Evolutionary conservation across 2,113 vertebrate genomes (phyloP).

Genomic region (Dendropsophus ebraccatus): DNA sequence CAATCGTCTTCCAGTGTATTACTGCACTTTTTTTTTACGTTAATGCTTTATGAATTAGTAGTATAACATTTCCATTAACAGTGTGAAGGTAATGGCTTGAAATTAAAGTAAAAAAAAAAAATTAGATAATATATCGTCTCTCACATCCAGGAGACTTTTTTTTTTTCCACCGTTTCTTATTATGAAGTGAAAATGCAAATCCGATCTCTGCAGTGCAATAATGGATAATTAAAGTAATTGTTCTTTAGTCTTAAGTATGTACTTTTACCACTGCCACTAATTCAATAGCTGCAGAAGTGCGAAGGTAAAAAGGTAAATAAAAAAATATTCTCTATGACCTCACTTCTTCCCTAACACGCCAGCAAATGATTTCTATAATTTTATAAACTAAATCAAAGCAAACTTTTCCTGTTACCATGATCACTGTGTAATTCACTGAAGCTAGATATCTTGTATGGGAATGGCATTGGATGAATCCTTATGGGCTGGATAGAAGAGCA

Average conservation of each 20-base stretch:
- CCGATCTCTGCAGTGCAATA: constrained; percentile 56
- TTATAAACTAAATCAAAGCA: constrained; percentile 17
- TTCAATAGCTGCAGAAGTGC: constrained; percentile 55
- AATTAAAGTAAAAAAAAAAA: constrained; percentile 11
- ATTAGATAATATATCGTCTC: constrained; percentile 7
- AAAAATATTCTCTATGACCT: constrained; percentile 52
- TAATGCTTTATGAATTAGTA: constrained; percentile 45
- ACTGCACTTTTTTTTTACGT: constrained; percentile 27
- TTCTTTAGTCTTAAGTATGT: constrained; percentile 56
- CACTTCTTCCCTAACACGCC: constrained; percentile 53
- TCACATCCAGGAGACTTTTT: constrained; percentile 35
- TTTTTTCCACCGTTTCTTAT: constrained; percentile 37
- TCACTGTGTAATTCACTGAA: background rate
- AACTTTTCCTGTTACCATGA: constrained; percentile 3
- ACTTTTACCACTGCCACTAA: constrained; percentile 53
- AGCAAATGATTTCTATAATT: background rate
- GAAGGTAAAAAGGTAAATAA: constrained; percentile 59
- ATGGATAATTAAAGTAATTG: constrained; percentile 55
- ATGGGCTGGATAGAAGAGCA: too few relatives aligned
- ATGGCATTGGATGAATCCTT: background rate
- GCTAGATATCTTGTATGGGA: background rate
- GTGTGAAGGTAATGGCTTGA: constrained; percentile 38
- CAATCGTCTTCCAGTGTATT: constrained; percentile 18
- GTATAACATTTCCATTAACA: constrained; percentile 39
- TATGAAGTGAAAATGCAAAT: constrained; percentile 53